Percentiles rank a stretch among this genome's conserved stretches.
phyloP scores from a whole-genome alignment of 2,113 vertebrate species.

The Aplodontia rufa region DNA sequence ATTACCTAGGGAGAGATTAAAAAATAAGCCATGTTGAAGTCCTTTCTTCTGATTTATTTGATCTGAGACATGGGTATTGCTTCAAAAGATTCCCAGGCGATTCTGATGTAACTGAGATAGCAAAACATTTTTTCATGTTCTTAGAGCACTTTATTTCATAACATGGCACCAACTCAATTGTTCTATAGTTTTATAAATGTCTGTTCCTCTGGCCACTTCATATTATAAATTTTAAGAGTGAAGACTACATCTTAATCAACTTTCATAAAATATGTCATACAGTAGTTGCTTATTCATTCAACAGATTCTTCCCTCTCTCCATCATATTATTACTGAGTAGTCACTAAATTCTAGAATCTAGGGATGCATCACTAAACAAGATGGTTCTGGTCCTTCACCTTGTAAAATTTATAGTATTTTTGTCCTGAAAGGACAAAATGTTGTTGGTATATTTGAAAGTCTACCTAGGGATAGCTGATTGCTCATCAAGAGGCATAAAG shows the following conservation, averaged over 20 bases:
- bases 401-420: conserved; percentile 18
- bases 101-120: background rate
- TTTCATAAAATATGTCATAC: background rate
- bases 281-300: background rate
- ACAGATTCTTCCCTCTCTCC: background rate
- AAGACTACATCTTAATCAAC: background rate
- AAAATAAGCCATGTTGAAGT: background rate
- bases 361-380: background rate
- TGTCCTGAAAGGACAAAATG: background rate
- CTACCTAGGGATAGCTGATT: background rate
- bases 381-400: background rate
- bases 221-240: background rate
- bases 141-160: background rate
- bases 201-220: background rate
- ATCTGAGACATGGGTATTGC: background rate
- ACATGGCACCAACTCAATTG: background rate
- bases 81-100: background rate
- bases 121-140: background rate
- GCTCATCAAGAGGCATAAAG: background rate
- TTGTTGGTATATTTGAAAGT: background rate
- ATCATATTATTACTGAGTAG: background rate
- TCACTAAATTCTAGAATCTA: background rate
- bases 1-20: background rate
- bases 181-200: background rate
- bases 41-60: background rate